Evolutionary conservation across 2,113 vertebrate species (phyloP).

Genomic region (Lampris megalopsis): DNA sequence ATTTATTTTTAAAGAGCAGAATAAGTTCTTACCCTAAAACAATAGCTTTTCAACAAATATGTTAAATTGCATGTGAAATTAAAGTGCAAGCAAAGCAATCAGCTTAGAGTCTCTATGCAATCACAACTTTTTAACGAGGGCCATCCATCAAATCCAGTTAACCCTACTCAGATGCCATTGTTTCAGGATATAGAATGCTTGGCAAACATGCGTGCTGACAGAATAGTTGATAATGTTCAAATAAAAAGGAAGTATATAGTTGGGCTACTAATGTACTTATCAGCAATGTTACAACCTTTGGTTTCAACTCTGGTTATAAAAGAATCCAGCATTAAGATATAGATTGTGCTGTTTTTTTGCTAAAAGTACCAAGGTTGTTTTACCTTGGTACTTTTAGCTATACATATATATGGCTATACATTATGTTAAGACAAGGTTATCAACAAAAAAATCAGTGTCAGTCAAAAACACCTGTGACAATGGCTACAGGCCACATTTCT

Average conservation of each 20-base stretch:
- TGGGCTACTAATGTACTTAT: neutral
- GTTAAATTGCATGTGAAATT: conserved; percentile 29
- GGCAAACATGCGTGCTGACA: neutral
- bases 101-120: conserved; percentile 44
- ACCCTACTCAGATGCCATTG: conserved; percentile 34
- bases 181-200: conserved; percentile 11
- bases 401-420: neutral
- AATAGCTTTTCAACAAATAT: conserved; percentile 27
- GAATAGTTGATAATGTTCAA: neutral
- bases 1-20: too few species aligned
- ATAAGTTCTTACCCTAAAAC: too few species aligned
- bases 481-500: conserved; percentile 24
- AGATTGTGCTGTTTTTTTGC: neutral
- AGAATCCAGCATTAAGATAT: neutral
- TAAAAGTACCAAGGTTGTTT: neutral
- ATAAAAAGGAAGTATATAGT: neutral
- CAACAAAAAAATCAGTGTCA: conserved; percentile 14
- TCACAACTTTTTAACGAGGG: conserved; percentile 43
- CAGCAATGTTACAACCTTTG: neutral
- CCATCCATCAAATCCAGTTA: conserved; percentile 53
- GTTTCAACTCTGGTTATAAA: neutral
- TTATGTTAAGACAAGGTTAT: neutral
- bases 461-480: conserved; percentile 22
- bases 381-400: too few species aligned
- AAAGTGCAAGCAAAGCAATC: conserved; percentile 32